Conservation (phyloP, 2,113 vertebrate species). For the Chrysochloris asiatica region DNA sequence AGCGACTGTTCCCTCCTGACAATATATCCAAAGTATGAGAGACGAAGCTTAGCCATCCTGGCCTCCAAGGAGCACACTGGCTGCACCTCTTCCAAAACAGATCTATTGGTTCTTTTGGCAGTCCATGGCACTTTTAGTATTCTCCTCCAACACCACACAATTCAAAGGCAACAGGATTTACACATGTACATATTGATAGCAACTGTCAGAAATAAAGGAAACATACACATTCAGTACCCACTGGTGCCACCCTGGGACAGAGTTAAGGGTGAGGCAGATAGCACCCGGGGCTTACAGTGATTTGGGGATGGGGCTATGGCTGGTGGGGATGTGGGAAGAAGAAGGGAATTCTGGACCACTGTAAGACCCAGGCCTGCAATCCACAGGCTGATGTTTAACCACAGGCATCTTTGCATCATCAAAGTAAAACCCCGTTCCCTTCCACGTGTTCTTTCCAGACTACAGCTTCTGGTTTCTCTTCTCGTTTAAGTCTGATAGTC, state of each 20-base stretch:
- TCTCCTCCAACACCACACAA: no score
- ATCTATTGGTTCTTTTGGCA: no score
- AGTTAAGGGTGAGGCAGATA: no score
- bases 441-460: neutral
- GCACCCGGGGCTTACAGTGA: neutral
- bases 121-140: no score
- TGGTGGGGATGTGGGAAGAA: neutral
- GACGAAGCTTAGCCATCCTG: no score
- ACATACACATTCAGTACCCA: neutral
- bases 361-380: neutral
- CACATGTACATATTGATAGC: neutral
- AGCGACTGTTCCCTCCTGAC: no score
- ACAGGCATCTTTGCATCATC: neutral
- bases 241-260: neutral
- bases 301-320: neutral
- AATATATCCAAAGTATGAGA: no score
- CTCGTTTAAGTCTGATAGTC: neutral
- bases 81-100: no score
- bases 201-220: neutral
- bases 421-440: no score
- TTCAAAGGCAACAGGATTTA: no score
- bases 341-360: neutral
- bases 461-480: neutral
- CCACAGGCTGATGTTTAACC: neutral
- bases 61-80: no score